A percentile compares a stretch with the other conserved stretches of the same genome.
Conservation (phyloP, 2,797 vertebrate species). For the Lacerta viridis region DNA sequence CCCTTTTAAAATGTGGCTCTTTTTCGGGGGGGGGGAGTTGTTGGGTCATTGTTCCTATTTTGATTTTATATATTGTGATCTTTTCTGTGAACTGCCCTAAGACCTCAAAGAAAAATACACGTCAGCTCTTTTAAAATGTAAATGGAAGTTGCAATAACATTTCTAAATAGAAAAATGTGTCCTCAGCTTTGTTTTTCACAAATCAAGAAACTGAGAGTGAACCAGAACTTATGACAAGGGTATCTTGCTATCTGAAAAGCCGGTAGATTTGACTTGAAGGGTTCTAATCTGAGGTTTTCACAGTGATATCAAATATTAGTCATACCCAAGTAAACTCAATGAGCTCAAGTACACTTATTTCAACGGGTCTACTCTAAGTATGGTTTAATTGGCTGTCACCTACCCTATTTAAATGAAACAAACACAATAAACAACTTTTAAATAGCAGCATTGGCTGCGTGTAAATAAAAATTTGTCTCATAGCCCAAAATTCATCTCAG, state of each 20-base stretch:
- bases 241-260: neutral
- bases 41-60: too few species aligned
- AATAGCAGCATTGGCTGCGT: neutral
- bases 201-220: slow-evolving; percentile 5
- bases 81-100: too few species aligned
- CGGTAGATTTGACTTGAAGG: neutral
- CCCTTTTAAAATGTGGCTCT: too few species aligned
- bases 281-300: neutral
- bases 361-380: too few species aligned
- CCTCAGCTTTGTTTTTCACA: neutral
- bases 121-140: neutral
- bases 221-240: neutral
- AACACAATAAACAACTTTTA: neutral
- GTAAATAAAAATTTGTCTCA: slow-evolving; percentile 18
- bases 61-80: too few species aligned
- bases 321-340: too few species aligned
- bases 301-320: too few species aligned
- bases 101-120: neutral
- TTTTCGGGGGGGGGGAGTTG: too few species aligned
- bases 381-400: neutral
- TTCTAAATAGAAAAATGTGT: neutral
- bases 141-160: neutral
- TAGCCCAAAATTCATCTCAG: neutral
- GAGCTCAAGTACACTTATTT: too few species aligned
- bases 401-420: neutral